These are phyloP conservation scores for Diplosoma virens DNA, from an alignment of 23 tunicate species.

Conservation along the genomic window DNA sequence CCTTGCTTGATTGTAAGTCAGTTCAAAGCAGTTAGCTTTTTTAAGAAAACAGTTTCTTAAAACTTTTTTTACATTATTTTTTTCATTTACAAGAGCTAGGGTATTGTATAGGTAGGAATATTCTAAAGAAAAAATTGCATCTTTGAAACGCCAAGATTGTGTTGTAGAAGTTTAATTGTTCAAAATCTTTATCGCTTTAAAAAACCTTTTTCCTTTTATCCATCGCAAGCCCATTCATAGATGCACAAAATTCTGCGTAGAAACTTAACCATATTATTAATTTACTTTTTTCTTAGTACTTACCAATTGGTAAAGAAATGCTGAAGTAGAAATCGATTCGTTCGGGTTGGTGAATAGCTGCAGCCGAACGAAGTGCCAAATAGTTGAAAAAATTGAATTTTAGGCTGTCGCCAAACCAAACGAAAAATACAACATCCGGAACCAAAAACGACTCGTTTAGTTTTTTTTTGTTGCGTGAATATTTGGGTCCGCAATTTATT, in stretches of 20 bases:
- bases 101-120: too few relatives aligned
- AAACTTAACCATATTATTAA: too few relatives aligned
- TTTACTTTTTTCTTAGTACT: background rate
- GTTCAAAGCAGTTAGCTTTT: too few relatives aligned
- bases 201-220: too few relatives aligned
- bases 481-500: slow-evolving; percentile 21
- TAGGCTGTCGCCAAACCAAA: slow-evolving; percentile 25
- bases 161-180: background rate
- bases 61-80: too few relatives aligned
- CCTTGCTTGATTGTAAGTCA: too few relatives aligned
- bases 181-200: too few relatives aligned
- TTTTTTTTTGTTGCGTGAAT: background rate
- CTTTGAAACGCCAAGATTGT: background rate
- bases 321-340: slow-evolving; percentile 32
- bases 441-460: background rate
- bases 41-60: too few relatives aligned
- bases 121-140: background rate
- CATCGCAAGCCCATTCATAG: too few relatives aligned
- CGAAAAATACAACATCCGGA: slow-evolving; percentile 20
- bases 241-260: too few relatives aligned
- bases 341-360: slow-evolving; percentile 25
- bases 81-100: too few relatives aligned
- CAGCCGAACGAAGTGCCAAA: slow-evolving; percentile 31
- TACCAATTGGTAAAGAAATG: slow-evolving; percentile 15
- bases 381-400: slow-evolving; percentile 18